phyloP scores from a whole-genome alignment of 1,140 invertebrate species.

The Pollicipes pollicipes region DNA sequence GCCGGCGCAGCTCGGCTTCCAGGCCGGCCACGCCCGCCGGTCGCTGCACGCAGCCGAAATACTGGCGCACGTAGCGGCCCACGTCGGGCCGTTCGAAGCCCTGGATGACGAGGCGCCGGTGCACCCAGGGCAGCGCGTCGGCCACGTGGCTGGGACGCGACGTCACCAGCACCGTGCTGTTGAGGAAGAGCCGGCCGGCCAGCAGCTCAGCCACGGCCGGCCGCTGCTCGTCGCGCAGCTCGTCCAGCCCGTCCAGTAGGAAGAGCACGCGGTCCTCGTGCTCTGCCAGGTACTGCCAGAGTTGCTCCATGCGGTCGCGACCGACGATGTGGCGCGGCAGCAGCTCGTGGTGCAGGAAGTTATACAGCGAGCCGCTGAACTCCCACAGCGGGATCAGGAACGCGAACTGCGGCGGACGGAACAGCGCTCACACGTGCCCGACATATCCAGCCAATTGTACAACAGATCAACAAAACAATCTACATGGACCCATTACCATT shows the following conservation, averaged over 20 bases:
- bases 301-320: slow-evolving; percentile 20
- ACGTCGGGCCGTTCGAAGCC: slow-evolving; percentile 36
- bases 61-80: slow-evolving; percentile 30
- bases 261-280: slow-evolving; percentile 34
- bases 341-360: slow-evolving; percentile 32
- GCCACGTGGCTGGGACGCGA: slow-evolving; percentile 26
- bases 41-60: slow-evolving; percentile 30
- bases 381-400: slow-evolving; percentile 36
- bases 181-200: slow-evolving; percentile 35
- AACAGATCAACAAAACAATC: no score
- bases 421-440: no score
- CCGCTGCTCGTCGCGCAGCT: slow-evolving; percentile 22
- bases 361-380: slow-evolving; percentile 27
- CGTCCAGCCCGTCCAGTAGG: slow-evolving; percentile 37
- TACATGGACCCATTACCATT: no score
- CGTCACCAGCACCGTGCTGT: slow-evolving; percentile 35
- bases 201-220: slow-evolving; percentile 33
- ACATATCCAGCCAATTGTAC: no score
- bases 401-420: slow-evolving; percentile 20
- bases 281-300: slow-evolving; percentile 26
- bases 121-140: slow-evolving; percentile 26
- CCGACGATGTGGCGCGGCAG: slow-evolving; percentile 24
- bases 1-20: slow-evolving; percentile 21
- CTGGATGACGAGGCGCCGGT: slow-evolving; percentile 30
- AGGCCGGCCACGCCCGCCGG: slow-evolving; percentile 20